Base-by-base conservation (phyloP, 2,888 invertebrate species). In the Dinocampus coccinellae region DNA sequence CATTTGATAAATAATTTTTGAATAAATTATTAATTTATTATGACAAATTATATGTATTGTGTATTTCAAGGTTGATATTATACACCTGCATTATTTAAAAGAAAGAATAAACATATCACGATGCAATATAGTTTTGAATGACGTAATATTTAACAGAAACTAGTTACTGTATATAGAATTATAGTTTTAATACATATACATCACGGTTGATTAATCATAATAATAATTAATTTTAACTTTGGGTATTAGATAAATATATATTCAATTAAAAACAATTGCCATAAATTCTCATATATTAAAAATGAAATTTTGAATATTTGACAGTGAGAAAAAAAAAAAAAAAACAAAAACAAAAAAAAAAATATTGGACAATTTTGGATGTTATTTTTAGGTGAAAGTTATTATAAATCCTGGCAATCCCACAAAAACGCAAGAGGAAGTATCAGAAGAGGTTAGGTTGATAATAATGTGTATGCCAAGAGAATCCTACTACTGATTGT, bases 381-480 rank as follows among this genome's bases (percentile, higher is more conserved):
- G 42, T 57, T 66, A 66, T 66, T 66, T 55, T 55, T 66, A 66
- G 66, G 36, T 26, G n/a, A 65, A 65, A 55, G 66, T 66, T 66
- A 66, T 66, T 57, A 66, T 57, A 66, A 57, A 66, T 66, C 66
- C 66, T 66, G 57, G 57, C 57, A 63, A 47, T 47, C 3, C 16
- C 16, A 29, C 47, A 57, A 22, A 66, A 29, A 36, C 24, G 47
- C 29, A 33, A 64, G n/a, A 47, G 34, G 26, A 29, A 10, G 29
- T 16, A 34, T 47, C 53, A 33, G 63, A 16, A 64, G 36, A 64
- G 64, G 66, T 66, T 55, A 66, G 66, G 66, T 57, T 29, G 13
- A 36, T n/a, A 33, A 36, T n/a, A 33, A 57, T 9, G 16, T 9
- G 47, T 13, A 57, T 66, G 66, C 66, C 66, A 66, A 66, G 66